Base-by-base conservation (phyloP, 2,113 vertebrate genomes). In the Pterophyllum scalare region DNA sequence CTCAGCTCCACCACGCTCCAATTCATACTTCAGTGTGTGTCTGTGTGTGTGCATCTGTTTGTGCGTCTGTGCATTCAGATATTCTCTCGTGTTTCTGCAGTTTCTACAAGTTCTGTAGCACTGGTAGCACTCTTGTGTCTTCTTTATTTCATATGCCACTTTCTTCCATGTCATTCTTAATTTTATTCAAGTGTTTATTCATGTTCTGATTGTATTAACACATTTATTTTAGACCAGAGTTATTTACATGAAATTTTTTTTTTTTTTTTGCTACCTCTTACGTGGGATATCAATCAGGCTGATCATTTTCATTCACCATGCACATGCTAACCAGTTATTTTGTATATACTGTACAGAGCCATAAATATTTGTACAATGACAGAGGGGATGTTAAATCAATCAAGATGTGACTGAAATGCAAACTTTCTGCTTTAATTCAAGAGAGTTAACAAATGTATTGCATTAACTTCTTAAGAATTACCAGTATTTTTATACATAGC, bases 1-100 rank as follows among this genome's bases (percentile, higher is more conserved):
- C 81, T 80, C 80, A 86, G 80, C 88, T 79, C 86, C 84, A 87
- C 78, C 89, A 93, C 2, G 58, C 89, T 90, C 90, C 74, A 88
- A 89, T 95, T 94, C 89, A 93, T 83, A 57, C 64, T 78, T 62
- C 33, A 72, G 58, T 72, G 61, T 54, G 60, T 67, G 46, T 38
- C 33, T 64, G 43, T 61, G 28, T 79, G 75, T 19, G 31, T 33
- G 49, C 20, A 3, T 59, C 3, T 65, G 20, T 43, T 57, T 9
- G 28, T 4, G 40, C 13, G 7, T 43, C 0, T 49, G 24, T 19
- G 49, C 20, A 46, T 65, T 57, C 43, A 72, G 22, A n/a, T 80
- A 60, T 59, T 62, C 43, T 54, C 61, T 70, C 24, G 43, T 28
- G 54, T 65, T 82, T 78, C 28, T 33, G 5, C 35, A 7, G 10